These are phyloP conservation scores for Caranx ignobilis DNA, from an alignment of 2,113 vertebrate genomes.

Conservation along the genomic window DNA sequence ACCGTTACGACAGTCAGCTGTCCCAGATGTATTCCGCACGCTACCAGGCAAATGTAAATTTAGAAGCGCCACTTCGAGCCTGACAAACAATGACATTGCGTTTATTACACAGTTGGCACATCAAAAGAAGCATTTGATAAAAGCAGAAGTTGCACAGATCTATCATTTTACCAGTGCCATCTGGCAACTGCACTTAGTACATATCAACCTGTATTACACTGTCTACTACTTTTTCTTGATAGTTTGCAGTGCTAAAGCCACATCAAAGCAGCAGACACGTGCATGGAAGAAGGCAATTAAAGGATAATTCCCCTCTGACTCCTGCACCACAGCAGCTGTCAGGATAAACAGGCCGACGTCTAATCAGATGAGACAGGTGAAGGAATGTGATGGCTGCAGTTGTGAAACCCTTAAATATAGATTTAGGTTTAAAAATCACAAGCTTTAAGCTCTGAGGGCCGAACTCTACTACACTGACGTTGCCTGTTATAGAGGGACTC, in stretches of 20 bases:
- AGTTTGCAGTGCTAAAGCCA: slow-evolving; percentile 57
- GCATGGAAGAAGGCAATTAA: slow-evolving; percentile 64
- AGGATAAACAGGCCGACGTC: slow-evolving; percentile 48
- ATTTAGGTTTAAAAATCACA: slow-evolving; percentile 26
- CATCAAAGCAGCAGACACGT: slow-evolving; percentile 63
- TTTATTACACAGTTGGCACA: slow-evolving; percentile 57
- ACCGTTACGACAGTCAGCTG: not conserved
- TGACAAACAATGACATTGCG: slow-evolving; percentile 62
- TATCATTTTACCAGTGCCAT: slow-evolving; percentile 43
- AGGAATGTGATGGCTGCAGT: slow-evolving; percentile 19
- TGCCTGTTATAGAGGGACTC: not conserved
- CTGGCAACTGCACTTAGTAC: slow-evolving; percentile 59
- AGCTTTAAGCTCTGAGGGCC: slow-evolving; percentile 1
- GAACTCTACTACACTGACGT: not conserved
- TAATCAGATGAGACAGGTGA: slow-evolving; percentile 59
- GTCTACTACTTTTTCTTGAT: slow-evolving; percentile 55
- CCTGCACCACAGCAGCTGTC: slow-evolving; percentile 48
- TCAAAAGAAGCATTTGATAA: slow-evolving; percentile 57
- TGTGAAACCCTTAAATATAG: slow-evolving; percentile 41
- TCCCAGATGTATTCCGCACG: not conserved
- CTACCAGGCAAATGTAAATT: slow-evolving; percentile 26
- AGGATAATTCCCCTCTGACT: slow-evolving; percentile 63
- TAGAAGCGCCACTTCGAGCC: slow-evolving; percentile 36
- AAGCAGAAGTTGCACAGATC: slow-evolving; percentile 47
- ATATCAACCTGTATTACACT: slow-evolving; percentile 57